phyloP scores from a whole-genome alignment of 1,140 invertebrate genomes.

The Orchesella cincta region DNA sequence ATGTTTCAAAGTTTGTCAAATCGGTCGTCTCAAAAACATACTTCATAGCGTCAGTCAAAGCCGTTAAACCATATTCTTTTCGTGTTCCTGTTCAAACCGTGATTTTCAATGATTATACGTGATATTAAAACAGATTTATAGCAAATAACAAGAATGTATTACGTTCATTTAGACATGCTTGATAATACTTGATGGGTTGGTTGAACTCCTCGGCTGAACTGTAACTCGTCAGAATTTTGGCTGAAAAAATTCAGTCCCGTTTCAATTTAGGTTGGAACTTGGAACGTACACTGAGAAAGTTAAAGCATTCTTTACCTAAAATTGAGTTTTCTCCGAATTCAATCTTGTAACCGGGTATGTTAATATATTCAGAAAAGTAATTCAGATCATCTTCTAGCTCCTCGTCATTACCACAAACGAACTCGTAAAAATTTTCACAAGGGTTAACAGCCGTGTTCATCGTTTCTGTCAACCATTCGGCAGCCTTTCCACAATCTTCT shows the following conservation, averaged over 20 bases:
- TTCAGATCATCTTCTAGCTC: not conserved
- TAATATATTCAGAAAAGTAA: not conserved
- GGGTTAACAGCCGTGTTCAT: conserved; percentile 57
- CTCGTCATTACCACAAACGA: conserved; percentile 56
- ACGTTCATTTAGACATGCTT: not conserved
- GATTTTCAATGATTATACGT: not conserved
- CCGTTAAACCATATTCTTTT: not conserved
- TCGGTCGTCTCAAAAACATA: not conserved
- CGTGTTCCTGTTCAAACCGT: not conserved
- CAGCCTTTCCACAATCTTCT: conserved; percentile 58
- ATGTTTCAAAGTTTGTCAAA: not conserved
- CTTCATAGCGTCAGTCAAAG: not conserved
- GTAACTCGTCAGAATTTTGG: not conserved
- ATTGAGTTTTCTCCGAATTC: conserved; percentile 9
- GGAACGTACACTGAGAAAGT: too few relatives aligned
- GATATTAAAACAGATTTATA: not conserved
- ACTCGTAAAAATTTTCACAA: conserved; percentile 60
- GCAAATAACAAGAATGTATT: too few relatives aligned
- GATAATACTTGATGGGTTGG: not conserved
- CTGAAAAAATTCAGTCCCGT: too few relatives aligned
- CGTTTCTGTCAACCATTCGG: conserved; percentile 71
- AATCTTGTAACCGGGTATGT: not conserved
- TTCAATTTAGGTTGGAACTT: too few relatives aligned
- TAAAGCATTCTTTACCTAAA: too few relatives aligned
- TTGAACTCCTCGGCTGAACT: not conserved